Evolutionary conservation across 2,888 invertebrate species (phyloP).

Genomic region (Xylota sylvarum): DNA sequence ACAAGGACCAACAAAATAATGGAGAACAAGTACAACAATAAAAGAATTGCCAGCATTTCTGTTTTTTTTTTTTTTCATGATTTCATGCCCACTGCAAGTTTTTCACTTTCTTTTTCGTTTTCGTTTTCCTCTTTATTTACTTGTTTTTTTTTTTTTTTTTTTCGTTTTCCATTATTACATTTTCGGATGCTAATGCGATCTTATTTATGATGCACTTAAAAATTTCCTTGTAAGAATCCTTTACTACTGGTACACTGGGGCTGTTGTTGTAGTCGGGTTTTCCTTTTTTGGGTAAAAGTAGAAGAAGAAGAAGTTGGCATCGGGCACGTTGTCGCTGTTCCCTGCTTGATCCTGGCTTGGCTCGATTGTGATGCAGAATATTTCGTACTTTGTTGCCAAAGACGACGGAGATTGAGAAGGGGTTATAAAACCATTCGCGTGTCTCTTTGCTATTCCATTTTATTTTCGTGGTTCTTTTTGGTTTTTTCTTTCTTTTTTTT

Average conservation of each 20-base stretch:
- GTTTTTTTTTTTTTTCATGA: slow-evolving; percentile 1
- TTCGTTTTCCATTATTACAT: slow-evolving; percentile 68
- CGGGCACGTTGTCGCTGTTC: slow-evolving; percentile 60
- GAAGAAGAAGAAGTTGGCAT: slow-evolving; percentile 58
- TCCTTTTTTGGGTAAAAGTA: slow-evolving; percentile 34
- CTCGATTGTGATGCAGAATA: slow-evolving; percentile 71
- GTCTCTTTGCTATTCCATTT: slow-evolving; percentile 72
- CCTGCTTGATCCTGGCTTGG: slow-evolving; percentile 69
- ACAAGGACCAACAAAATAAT: slow-evolving; percentile 23
- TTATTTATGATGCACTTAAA: slow-evolving; percentile 79
- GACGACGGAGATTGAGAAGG: slow-evolving; percentile 53
- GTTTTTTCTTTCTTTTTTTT: slow-evolving; percentile 33
- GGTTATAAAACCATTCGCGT: slow-evolving; percentile 74
- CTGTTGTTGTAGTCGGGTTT: slow-evolving; percentile 58
- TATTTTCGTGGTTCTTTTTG: slow-evolving; percentile 54
- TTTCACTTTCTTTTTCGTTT: slow-evolving; percentile 66
- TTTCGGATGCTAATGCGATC: slow-evolving; percentile 79
- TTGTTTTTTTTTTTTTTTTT: not conserved
- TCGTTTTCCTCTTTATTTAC: slow-evolving; percentile 28
- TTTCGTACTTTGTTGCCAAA: slow-evolving; percentile 56
- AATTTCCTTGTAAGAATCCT: slow-evolving; percentile 77
- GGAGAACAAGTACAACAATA: slow-evolving; percentile 58
- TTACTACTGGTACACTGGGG: slow-evolving; percentile 53
- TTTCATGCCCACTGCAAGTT: slow-evolving; percentile 45
- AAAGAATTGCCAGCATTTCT: slow-evolving; percentile 41